Percentiles rank a stretch among this genome's conserved stretches.
These are phyloP conservation scores for Caretta caretta DNA, from an alignment of 2,113 vertebrate genomes.

Conservation along the genomic window DNA sequence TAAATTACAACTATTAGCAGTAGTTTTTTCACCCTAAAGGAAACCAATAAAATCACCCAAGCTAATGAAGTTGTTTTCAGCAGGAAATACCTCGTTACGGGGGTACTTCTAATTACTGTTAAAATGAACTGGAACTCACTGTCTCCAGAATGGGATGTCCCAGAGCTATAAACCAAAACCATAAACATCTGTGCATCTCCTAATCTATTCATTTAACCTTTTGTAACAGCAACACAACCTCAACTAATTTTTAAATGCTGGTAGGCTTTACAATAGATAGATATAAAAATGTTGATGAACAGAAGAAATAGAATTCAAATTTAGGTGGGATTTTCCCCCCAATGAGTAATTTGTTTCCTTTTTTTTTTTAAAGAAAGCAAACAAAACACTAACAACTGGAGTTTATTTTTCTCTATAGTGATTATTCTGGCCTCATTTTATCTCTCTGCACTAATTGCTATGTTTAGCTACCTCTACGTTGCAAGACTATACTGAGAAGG, in stretches of 20 bases:
- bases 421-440: constrained; percentile 29
- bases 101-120: constrained; percentile 81
- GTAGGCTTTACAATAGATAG: constrained; percentile 60
- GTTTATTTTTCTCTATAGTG: constrained; percentile 55
- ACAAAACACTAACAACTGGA: constrained; percentile 20
- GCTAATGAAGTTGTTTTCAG: constrained; percentile 83
- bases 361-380: constrained; percentile 45
- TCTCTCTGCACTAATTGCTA: constrained; percentile 54
- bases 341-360: not conserved
- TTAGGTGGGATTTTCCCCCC: constrained; percentile 3
- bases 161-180: constrained; percentile 77
- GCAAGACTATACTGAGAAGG: constrained; percentile 44
- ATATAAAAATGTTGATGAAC: constrained; percentile 47
- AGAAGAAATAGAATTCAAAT: constrained; percentile 45
- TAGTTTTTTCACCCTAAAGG: constrained; percentile 78
- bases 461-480: constrained; percentile 43
- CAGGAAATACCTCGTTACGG: constrained; percentile 71
- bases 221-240: constrained; percentile 46
- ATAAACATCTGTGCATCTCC: constrained; percentile 79
- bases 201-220: constrained; percentile 76
- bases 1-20: constrained; percentile 83
- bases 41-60: constrained; percentile 82
- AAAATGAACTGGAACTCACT: constrained; percentile 79
- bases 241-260: constrained; percentile 64
- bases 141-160: constrained; percentile 76